Evolutionary conservation across 2,888 invertebrate species (phyloP).

Genomic region (Drosophila neotestacea): DNA sequence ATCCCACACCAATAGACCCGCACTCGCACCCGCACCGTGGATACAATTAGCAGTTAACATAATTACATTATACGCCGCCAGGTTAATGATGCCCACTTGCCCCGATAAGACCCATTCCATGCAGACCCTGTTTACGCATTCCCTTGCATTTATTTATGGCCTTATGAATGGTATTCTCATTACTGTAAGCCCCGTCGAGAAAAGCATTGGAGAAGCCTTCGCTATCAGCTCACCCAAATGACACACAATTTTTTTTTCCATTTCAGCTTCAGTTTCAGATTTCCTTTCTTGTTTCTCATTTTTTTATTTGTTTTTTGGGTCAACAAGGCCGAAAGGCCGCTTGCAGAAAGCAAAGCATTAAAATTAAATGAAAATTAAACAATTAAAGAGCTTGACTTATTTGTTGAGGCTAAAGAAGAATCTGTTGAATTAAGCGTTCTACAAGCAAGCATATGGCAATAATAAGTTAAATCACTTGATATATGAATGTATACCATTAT

Average conservation of each 20-base stretch:
- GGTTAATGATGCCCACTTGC: conserved; percentile 70
- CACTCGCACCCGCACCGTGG: conserved; percentile 12
- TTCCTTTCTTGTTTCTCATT: conserved; percentile 5
- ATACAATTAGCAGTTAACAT: conserved; percentile 71
- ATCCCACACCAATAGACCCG: background rate
- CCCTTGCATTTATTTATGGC: conserved; percentile 49
- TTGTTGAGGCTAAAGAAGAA: conserved; percentile 16
- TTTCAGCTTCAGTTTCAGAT: conserved; percentile 31
- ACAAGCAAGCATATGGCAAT: background rate
- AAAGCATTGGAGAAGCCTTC: conserved; percentile 14
- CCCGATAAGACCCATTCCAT: conserved; percentile 56
- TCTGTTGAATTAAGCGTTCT: conserved; percentile 5
- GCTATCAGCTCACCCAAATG: conserved; percentile 53
- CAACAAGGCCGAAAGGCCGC: conserved; percentile 26
- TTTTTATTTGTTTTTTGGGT: conserved; percentile 24
- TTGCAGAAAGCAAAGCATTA: conserved; percentile 17
- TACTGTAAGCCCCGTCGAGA: conserved; percentile 33
- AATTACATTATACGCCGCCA: conserved; percentile 67
- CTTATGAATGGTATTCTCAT: conserved; percentile 56
- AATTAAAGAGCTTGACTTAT: conserved; percentile 51
- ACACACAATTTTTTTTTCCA: conserved; percentile 26
- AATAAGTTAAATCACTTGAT: conserved; percentile 14
- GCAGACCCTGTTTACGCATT: conserved; percentile 12
- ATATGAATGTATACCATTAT: background rate
- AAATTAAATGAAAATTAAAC: conserved; percentile 68